Evolutionary conservation across 2,888 invertebrate genomes (phyloP).

Genomic region (Serripes groenlandicus): DNA sequence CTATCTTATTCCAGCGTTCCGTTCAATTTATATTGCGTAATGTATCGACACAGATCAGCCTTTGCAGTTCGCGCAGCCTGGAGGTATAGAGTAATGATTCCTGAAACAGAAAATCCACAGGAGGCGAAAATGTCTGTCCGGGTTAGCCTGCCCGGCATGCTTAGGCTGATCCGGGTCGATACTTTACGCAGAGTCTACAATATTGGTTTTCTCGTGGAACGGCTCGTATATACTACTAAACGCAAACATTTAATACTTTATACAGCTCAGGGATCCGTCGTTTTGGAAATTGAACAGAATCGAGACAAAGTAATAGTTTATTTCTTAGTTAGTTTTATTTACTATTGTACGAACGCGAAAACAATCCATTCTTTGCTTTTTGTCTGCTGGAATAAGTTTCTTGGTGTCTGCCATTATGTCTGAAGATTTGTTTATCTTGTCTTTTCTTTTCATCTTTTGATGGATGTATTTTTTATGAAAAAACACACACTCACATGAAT

Average conservation of each 20-base stretch:
- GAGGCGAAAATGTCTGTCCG: too few species aligned
- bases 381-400: not conserved
- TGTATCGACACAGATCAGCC: too few species aligned
- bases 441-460: constrained; percentile 1
- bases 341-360: not conserved
- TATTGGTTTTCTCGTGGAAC: not conserved
- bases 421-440: not conserved
- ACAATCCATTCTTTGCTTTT: not conserved
- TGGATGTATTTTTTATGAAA: not conserved
- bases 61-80: too few species aligned
- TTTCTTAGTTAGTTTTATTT: not conserved
- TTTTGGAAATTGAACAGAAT: not conserved
- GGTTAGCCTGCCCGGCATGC: not conserved
- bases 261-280: not conserved
- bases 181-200: not conserved
- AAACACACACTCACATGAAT: too few species aligned
- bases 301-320: not conserved
- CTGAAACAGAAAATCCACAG: too few species aligned
- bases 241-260: not conserved
- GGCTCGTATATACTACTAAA: too few species aligned
- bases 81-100: too few species aligned
- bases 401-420: not conserved
- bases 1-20: too few species aligned
- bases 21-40: too few species aligned
- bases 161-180: not conserved